A percentile compares a stretch with the other conserved stretches of the same genome.
phyloP scores from a whole-genome alignment of 2,888 invertebrate species.

The Eurois occulta region DNA sequence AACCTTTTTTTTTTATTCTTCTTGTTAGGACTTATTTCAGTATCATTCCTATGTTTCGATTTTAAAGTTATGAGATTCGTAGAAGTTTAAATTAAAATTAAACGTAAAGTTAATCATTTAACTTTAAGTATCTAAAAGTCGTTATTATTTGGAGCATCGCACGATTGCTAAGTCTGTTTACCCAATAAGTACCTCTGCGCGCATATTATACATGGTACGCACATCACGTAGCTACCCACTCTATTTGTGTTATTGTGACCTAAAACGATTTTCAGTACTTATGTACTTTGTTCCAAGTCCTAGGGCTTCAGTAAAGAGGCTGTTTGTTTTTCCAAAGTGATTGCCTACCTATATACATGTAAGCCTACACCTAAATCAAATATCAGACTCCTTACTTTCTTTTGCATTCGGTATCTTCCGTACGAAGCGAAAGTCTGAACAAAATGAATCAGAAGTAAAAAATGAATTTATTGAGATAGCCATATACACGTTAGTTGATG shows the following conservation, averaged over 20 bases:
- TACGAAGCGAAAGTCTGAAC: not conserved
- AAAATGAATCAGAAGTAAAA: not conserved
- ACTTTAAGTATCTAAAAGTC: not conserved
- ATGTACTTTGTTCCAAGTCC: slow-evolving; percentile 15
- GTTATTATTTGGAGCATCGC: not conserved
- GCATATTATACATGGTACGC: slow-evolving; percentile 11
- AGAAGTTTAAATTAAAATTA: too few relatives aligned
- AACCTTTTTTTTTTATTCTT: too few relatives aligned
- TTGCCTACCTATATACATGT: slow-evolving; percentile 1
- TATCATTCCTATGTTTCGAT: too few relatives aligned
- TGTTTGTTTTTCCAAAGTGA: slow-evolving; percentile 5
- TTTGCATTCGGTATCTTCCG: not conserved
- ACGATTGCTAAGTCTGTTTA: not conserved
- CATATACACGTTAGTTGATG: not conserved
- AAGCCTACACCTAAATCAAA: not conserved
- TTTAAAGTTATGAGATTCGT: too few relatives aligned
- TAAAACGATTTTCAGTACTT: slow-evolving; percentile 25
- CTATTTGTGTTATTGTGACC: slow-evolving; percentile 36
- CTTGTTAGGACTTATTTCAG: too few relatives aligned
- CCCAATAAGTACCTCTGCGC: not conserved
- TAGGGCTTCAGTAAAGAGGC: not conserved
- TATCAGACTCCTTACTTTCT: not conserved
- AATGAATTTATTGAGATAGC: not conserved
- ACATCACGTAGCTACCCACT: slow-evolving; percentile 25
- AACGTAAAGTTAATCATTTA: not conserved